Percentiles rank a stretch among this genome's conserved stretches.
These are phyloP conservation scores for Tympanuchus pallidicinctus DNA, from an alignment of 2,113 vertebrate species.

Conservation along the genomic window DNA sequence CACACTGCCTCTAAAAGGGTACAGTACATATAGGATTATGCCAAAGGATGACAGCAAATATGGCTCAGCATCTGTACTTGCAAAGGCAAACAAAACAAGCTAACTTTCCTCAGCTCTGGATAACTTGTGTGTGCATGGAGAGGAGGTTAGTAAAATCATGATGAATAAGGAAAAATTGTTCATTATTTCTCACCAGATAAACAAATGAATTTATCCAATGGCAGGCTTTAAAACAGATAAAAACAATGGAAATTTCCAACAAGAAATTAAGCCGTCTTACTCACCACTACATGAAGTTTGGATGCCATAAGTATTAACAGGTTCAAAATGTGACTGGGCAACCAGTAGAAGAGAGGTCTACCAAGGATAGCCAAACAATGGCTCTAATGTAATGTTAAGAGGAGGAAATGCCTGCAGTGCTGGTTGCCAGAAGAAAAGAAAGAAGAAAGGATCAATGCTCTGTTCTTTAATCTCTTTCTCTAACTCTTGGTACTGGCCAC, in stretches of 20 bases:
- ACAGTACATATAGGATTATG: background rate
- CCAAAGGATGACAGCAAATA: background rate
- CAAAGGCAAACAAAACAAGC: background rate
- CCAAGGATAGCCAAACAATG: constrained; percentile 43
- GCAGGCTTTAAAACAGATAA: constrained; percentile 10
- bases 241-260: constrained; percentile 8
- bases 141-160: background rate
- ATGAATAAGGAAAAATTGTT: background rate
- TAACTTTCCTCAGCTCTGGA: background rate
- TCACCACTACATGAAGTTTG: constrained; percentile 30
- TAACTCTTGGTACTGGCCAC: background rate
- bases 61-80: background rate
- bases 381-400: background rate
- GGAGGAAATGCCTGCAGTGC: constrained; percentile 41
- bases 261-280: background rate
- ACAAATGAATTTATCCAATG: constrained; percentile 2
- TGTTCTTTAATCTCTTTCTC: constrained; percentile 8
- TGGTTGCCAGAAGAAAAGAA: constrained; percentile 13
- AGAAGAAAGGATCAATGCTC: background rate
- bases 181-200: background rate
- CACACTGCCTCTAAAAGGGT: background rate
- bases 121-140: background rate
- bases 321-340: constrained; percentile 9
- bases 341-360: constrained; percentile 31
- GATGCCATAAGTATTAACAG: constrained; percentile 12